Percentiles rank a stretch among this genome's conserved stretches.
phyloP scores from a whole-genome alignment of 2,797 vertebrate species.

The Syngnathus rostellatus region DNA sequence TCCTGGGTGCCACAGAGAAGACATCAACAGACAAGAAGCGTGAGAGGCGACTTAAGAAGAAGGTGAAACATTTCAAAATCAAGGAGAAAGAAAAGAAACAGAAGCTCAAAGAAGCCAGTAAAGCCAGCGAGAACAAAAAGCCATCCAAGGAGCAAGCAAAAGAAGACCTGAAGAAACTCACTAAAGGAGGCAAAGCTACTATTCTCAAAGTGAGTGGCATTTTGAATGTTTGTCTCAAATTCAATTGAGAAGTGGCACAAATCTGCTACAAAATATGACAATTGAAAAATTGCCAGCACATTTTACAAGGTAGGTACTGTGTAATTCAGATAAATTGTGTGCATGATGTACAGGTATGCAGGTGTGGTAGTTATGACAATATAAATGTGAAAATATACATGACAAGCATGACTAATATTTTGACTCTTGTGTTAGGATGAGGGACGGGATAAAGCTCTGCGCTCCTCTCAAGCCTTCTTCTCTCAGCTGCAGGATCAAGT shows the following conservation, averaged over 20 bases:
- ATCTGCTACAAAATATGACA: background rate
- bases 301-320: no score
- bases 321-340: background rate
- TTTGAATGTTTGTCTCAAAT: background rate
- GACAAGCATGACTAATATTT: background rate
- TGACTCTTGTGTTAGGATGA: slow-evolving; percentile 74
- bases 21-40: slow-evolving; percentile 88
- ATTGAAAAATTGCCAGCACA: no score
- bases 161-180: slow-evolving; percentile 76
- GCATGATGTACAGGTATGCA: background rate
- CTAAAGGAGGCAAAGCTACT: slow-evolving; percentile 78
- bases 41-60: slow-evolving; percentile 83
- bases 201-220: slow-evolving; percentile 78
- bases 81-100: slow-evolving; percentile 75
- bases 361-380: background rate
- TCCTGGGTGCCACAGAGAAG: slow-evolving; percentile 82
- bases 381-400: background rate
- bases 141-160: slow-evolving; percentile 67
- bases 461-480: slow-evolving; percentile 93
- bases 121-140: slow-evolving; percentile 60
- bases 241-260: background rate
- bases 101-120: slow-evolving; percentile 73
- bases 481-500: slow-evolving; percentile 95
- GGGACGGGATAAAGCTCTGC: slow-evolving; percentile 87
- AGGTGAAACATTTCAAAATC: slow-evolving; percentile 72